Evolutionary conservation across 2,888 invertebrate species (phyloP).

Genomic region (Troides oblongomaculatus): DNA sequence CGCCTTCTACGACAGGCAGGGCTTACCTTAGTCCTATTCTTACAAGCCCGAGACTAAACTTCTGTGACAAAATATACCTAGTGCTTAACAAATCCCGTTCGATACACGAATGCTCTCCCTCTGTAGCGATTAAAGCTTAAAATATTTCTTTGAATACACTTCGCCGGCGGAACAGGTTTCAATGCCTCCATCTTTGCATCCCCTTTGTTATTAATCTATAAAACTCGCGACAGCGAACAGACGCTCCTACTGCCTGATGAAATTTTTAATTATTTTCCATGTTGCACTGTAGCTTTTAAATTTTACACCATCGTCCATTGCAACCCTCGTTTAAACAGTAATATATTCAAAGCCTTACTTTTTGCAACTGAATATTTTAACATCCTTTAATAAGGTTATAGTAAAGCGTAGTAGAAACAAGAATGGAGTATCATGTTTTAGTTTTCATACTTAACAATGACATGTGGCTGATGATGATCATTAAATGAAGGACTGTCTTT

Average conservation of each 20-base stretch:
- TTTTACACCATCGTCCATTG: slow-evolving; percentile 20
- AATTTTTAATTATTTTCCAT: slow-evolving; percentile 49
- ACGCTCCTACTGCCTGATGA: slow-evolving; percentile 55
- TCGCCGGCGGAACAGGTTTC: slow-evolving; percentile 62
- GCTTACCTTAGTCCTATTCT: too few relatives aligned
- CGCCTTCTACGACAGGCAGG: too few relatives aligned
- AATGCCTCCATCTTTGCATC: slow-evolving; percentile 69
- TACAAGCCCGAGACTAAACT: too few relatives aligned
- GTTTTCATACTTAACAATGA: too few relatives aligned
- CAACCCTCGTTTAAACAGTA: slow-evolving; percentile 1
- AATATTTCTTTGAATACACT: slow-evolving; percentile 63
- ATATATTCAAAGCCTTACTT: background rate
- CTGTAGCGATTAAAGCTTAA: slow-evolving; percentile 41
- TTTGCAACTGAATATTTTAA: background rate
- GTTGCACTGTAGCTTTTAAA: slow-evolving; percentile 32
- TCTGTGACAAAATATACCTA: too few relatives aligned
- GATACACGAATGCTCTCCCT: slow-evolving; percentile 21
- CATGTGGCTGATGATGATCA: too few relatives aligned
- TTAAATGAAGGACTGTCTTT: too few relatives aligned
- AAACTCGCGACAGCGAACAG: slow-evolving; percentile 63
- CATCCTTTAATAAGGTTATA: too few relatives aligned
- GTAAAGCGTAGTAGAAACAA: too few relatives aligned
- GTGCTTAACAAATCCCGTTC: too few relatives aligned
- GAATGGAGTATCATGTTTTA: too few relatives aligned
- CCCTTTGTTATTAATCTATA: slow-evolving; percentile 68